phyloP scores from a whole-genome alignment of 2,797 vertebrate species.

The Geotria australis region DNA sequence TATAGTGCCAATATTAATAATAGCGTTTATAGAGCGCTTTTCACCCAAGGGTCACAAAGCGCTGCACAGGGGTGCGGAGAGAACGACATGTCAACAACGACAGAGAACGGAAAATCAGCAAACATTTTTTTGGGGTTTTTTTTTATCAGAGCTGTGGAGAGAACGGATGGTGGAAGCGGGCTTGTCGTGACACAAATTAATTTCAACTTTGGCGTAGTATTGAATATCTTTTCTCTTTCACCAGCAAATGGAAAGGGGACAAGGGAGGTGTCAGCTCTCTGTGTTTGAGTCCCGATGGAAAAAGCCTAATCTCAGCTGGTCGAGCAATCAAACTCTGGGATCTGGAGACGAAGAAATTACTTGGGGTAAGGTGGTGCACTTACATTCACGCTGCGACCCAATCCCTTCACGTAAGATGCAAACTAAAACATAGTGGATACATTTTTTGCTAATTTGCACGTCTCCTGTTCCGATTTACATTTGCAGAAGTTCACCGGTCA shows the following conservation, averaged over 20 bases:
- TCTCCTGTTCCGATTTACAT: slow-evolving; percentile 1
- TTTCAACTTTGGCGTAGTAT: background rate
- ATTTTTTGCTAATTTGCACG: no score
- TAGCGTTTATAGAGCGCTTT: no score
- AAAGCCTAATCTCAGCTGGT: slow-evolving; percentile 69
- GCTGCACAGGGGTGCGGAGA: no score
- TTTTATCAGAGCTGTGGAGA: no score
- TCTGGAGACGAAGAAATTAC: slow-evolving; percentile 85
- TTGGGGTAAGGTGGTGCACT: slow-evolving; percentile 30
- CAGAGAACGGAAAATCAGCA: no score
- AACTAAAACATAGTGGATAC: background rate
- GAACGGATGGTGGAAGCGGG: no score
- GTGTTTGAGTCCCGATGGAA: slow-evolving; percentile 78
- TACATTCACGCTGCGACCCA: background rate
- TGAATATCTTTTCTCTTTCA: background rate
- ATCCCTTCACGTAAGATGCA: slow-evolving; percentile 1
- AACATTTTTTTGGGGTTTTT: no score
- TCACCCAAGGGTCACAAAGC: no score
- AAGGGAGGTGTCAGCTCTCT: slow-evolving; percentile 46
- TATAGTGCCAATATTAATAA: background rate
- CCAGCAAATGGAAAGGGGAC: slow-evolving; percentile 93
- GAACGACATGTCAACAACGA: no score
- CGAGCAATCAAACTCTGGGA: slow-evolving; percentile 89
- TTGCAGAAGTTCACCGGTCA: slow-evolving; percentile 86
- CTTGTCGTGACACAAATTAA: background rate